Evolutionary conservation across 2,797 vertebrate species (phyloP), one percentile per base, ranked within the genome.

Genomic region (Schizothorax lantsangensis): DNA sequence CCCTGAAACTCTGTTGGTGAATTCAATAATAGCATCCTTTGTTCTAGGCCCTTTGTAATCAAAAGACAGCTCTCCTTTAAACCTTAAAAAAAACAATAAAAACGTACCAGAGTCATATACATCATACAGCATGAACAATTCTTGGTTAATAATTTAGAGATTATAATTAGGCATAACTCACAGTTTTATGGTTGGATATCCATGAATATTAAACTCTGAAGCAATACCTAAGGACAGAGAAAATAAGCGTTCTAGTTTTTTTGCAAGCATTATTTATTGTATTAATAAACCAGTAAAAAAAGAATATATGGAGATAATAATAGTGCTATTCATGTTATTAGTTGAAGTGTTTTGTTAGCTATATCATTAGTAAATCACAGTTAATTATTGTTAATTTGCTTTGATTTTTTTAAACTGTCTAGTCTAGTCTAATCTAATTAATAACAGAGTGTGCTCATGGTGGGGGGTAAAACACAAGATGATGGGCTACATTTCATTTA

Each of bases 171-270:
- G 30, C 1, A 68, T 69, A 69, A 97, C 97, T 97, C 95, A 99
- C 98, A 99, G 94, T 84, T 97, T 94, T 92, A 99, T 97, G 83
- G 97, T 95, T 87, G 98, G 98, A 93, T 98, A 98, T 89, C 95
- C 96, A 93, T 94, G 94, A 91, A 99, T 96, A 87, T 91, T 94
- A 93, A 97, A 98, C 92, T 99, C 97, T 91, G 96, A 97, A 83
- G 96, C 96, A 92, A 97, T 92, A 93, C 95, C 98, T 99, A 91
- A 79, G 95, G 90, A 82, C 92, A 81, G 26, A 47, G 38, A 71
- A 3, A 72, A 81, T 2, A 87, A 26, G 12, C 19, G 23, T 30
- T 52, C 8, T 47, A 36, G 21, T 75, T 64, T 12, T 12, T 72
- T 43, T 66, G 40, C 33, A 26, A 15, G 30, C 26, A 59, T n/a